Evolutionary conservation across 2,888 invertebrate species (phyloP).

Genomic region (Seira ritae): DNA sequence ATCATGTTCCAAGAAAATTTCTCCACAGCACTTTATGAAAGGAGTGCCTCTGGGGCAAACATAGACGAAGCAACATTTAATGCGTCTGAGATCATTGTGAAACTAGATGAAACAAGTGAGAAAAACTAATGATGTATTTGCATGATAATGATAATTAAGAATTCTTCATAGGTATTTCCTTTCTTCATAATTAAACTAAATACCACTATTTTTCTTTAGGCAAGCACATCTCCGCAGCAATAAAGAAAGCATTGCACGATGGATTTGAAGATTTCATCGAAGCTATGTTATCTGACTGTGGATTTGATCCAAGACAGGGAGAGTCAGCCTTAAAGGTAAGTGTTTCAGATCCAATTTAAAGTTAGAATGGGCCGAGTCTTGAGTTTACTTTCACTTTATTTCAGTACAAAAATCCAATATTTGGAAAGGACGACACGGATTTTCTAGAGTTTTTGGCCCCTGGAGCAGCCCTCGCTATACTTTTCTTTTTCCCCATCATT

Average conservation of each 20-base stretch:
- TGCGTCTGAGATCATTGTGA: slow-evolving; percentile 44
- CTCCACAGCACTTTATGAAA: slow-evolving; percentile 40
- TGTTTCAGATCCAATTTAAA: neutral
- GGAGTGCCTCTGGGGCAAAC: slow-evolving; percentile 75
- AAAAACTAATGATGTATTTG: neutral
- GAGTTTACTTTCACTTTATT: neutral
- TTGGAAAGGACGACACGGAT: slow-evolving; percentile 49
- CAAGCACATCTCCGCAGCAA: slow-evolving; percentile 88
- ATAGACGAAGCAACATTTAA: slow-evolving; percentile 44
- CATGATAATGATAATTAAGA: too few relatives aligned
- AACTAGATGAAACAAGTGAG: slow-evolving; percentile 65
- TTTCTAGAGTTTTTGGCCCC: slow-evolving; percentile 91
- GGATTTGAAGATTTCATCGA: slow-evolving; percentile 90
- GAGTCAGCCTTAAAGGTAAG: slow-evolving; percentile 42
- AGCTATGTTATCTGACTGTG: slow-evolving; percentile 83
- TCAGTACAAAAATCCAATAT: slow-evolving; percentile 35
- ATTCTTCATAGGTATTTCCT: too few relatives aligned
- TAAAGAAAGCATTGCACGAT: slow-evolving; percentile 89
- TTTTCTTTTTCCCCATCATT: slow-evolving; percentile 60
- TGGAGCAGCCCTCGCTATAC: slow-evolving; percentile 82
- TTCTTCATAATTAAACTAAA: too few relatives aligned
- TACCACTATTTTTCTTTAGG: slow-evolving; percentile 21
- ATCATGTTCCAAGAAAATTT: slow-evolving; percentile 52
- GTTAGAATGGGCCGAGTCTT: neutral
- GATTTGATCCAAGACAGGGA: slow-evolving; percentile 89